These are phyloP conservation scores for Tinamus guttatus DNA, from an alignment of 2,113 vertebrate species.

Conservation along the genomic window DNA sequence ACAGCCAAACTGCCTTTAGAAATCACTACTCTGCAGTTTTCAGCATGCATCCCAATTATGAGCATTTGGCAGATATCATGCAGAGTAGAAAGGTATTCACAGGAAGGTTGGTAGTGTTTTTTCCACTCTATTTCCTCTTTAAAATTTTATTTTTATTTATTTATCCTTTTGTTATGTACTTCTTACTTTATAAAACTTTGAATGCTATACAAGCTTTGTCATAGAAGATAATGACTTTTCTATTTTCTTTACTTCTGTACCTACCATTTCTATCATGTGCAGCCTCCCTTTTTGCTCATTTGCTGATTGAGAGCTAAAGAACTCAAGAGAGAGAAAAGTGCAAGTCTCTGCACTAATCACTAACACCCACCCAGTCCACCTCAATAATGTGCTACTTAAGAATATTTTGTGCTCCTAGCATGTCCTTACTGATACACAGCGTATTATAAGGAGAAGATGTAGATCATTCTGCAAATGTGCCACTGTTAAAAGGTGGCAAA, in stretches of 20 bases:
- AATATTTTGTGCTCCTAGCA: not conserved
- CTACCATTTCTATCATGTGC: not conserved
- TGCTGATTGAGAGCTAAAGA: not conserved
- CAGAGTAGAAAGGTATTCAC: rapidly evolving
- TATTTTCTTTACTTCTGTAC: not conserved
- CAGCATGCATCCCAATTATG: not conserved
- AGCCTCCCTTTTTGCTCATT: not conserved
- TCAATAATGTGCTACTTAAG: not conserved
- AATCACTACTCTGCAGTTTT: not conserved
- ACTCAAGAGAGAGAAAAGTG: not conserved
- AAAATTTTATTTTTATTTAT: not conserved
- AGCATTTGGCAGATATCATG: not conserved
- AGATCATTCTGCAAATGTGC: not conserved
- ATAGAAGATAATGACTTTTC: not conserved
- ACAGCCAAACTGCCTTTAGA: not conserved
- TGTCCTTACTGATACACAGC: not conserved
- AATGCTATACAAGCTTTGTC: not conserved
- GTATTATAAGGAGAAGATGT: not conserved
- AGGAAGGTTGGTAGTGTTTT: not conserved
- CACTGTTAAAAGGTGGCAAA: not conserved
- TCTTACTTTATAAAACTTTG: not conserved
- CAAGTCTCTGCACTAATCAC: not conserved
- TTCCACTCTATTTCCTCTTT: not conserved
- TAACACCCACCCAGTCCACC: not conserved
- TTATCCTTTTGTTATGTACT: not conserved